Evolutionary conservation across 2,797 vertebrate species (phyloP).

Genomic region (Pagetopsis macropterus): DNA sequence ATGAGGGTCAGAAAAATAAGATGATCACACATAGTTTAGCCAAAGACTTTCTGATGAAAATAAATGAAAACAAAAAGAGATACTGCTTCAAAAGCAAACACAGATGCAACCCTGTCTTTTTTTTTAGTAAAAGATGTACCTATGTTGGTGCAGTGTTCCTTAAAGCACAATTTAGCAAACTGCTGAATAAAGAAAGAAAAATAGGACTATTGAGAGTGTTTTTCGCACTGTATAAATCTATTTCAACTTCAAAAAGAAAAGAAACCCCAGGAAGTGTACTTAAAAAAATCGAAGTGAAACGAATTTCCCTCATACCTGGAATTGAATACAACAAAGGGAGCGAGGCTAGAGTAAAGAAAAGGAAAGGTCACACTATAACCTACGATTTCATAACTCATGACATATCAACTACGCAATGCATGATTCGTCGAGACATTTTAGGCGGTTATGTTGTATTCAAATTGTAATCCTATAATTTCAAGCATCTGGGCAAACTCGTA

Average conservation of each 20-base stretch:
- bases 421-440: background rate
- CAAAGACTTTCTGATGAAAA: constrained; percentile 45
- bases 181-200: constrained; percentile 24
- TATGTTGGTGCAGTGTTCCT: constrained; percentile 20
- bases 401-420: background rate
- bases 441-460: background rate
- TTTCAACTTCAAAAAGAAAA: constrained; percentile 41
- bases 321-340: constrained; percentile 11
- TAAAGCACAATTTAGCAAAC: constrained; percentile 23
- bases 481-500: background rate
- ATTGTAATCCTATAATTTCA: background rate
- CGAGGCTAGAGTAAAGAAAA: background rate
- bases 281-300: constrained; percentile 9
- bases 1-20: constrained; percentile 18
- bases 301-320: constrained; percentile 9
- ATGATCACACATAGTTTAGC: constrained; percentile 22
- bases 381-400: background rate
- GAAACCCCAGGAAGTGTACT: constrained; percentile 17
- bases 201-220: constrained; percentile 5
- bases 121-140: background rate
- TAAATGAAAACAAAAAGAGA: constrained; percentile 27
- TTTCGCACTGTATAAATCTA: constrained; percentile 6
- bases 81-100: constrained; percentile 18
- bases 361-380: background rate
- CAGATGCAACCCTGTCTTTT: background rate